Base-by-base conservation (phyloP, 2,113 vertebrate species). In the Okapia johnstoni region DNA sequence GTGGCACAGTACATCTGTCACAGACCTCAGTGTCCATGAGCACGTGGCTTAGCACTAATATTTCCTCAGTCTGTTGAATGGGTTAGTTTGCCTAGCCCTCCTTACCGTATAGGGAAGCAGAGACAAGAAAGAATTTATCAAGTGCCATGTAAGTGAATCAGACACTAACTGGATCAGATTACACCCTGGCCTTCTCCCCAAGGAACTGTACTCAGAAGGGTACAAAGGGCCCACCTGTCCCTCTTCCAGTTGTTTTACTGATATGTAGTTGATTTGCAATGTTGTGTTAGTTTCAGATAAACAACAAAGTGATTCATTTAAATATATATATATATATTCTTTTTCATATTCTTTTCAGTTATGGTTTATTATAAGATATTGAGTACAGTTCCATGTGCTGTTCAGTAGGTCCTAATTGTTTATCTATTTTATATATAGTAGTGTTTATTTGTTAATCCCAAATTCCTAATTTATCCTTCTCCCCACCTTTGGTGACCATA, bases 121-220 rank as follows among this genome's bases (percentile, higher is more conserved):
- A 57, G 70, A 79, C 1, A 43, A 60, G 4, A 50, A 7, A n/a
- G 8, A 15, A 80, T 16, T n/a, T 87, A 28, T 33, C 15, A 54
- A 30, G 57, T 23, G 43, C 40, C 11, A 0, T 4, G 4, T 3
- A 36, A n/a, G 43, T 40, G 81, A n/a, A 16, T 19, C 43, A 43
- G 40, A 14, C 5, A 2, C 40, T 23, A n/a, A 33, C 26, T 28
- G 40, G 57, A 25, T 61, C 50, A 80, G 79, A 26, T 14, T n/a
- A 28, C 50, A 11, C n/a, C 23, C 26, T 19, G 23, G 46, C 9
- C 25, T 28, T 77, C 40, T 30, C 54, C 28, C n/a, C 46, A n/a
- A 21, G 60, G 43, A 73, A 7, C 40, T 2, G 3, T 60, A 3
- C 9, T 17, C 58, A 46, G 0, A 6, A 2, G 77, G 6, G 33